Base-by-base conservation (phyloP, 2,797 vertebrate species). In the Pipistrellus pygmaeus region DNA sequence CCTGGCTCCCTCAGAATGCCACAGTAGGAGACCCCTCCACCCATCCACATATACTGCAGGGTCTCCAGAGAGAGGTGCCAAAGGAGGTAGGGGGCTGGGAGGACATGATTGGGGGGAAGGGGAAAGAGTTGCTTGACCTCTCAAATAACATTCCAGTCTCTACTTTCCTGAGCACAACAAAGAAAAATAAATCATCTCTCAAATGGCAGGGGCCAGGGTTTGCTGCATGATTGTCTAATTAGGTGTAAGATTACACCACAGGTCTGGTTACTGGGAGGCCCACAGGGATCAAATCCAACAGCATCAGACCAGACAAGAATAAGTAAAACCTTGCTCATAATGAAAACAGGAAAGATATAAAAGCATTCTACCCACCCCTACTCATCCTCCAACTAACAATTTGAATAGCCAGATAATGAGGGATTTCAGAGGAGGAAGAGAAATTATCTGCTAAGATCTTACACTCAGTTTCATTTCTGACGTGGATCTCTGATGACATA, bases 131-230 rank as follows among this genome's bases (percentile, higher is more conserved):
- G 78, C 48, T 41, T 96, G 94, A 95, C 88, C 97, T 92, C 68
- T 90, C 60, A 46, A 96, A 96, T 91, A 95, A 88, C 95, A 85
- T 82, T 91, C 72, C 83, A 96, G 94, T 97, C 97, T 98, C 97
- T 96, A 92, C 95, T 98, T 98, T 98, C 97, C 97, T 85, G 53
- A 97, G 97, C 90, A 90, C 78, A 97, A 88, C 95, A 97, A 98
- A 98, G 97, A 95, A 98, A 98, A 98, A 98, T 98, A 98, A 98
- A 98, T 98, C 97, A 93, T 93, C 23, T 62, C 64, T 82, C 97
- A 97, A 96, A 6, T 93, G 97, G 90, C 44, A 90, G 77, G 94
- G 97, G 93, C 7, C 20, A 96, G 94, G 96, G 93, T 90, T 97
- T 91, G 41, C 32, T 27, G 92, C 85, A 80, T 85, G 95, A 98